Evolutionary conservation across 2,888 invertebrate genomes (phyloP), one percentile per base, ranked within the genome.

Genomic region (Drosophila kokeensis): DNA sequence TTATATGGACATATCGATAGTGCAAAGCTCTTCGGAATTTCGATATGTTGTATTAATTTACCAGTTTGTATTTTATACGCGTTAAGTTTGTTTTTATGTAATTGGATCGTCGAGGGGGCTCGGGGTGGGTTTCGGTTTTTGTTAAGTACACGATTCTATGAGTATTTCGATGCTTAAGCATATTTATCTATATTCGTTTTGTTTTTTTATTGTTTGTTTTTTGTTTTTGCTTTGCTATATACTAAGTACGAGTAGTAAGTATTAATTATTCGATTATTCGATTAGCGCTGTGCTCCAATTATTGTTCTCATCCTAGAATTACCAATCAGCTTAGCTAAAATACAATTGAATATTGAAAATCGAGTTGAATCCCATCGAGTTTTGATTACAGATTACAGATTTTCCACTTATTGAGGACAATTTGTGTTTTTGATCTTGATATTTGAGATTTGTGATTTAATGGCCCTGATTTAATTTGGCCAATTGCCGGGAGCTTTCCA

Each of bases 401-500:
- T 42, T 11, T 54, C 34, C 63, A 54, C 48, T 30, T 32, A 36
- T 57, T 55, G 61, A 21, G 60, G 21, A 73, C 60, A 50, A 49
- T 72, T 63, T 54, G 49, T 58, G 54, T 27, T 69, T 73, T 68
- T 52, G 48, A 55, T 69, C 55, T 60, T n/a, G 42, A 30, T 57
- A n/a, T 60, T 52, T 42, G 53, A 21, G 38, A 42, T 62, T 58
- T 94, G 93, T 61, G 48, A 64, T 79, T 90, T 83, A 88, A 84
- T 90, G 89, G 81, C 79, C 78, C 81, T 90, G 89, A 55, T 55
- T 55, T 58, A 90, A 72, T 78, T 90, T 90, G 83, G 85, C 90
- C 90, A 94, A 95, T 89, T 92, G 92, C 73, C 92, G 94, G 93
- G 95, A 95, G 94, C 95, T 95, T 94, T 96, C 96, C 94, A 95